Evolutionary conservation across 2,797 vertebrate species (phyloP).

Genomic region (Rhinella marina): DNA sequence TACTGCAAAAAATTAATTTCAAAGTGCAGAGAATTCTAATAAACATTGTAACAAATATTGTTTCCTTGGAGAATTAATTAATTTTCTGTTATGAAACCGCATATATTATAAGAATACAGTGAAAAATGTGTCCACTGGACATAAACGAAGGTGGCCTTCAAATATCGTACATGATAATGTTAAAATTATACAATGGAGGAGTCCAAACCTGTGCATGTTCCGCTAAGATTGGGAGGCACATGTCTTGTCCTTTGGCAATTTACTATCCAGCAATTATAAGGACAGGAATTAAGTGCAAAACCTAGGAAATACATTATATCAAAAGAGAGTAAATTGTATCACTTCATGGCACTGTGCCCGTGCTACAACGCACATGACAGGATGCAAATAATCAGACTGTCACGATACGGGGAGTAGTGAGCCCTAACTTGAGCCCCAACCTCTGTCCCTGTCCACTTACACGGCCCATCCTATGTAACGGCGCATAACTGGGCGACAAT

Average conservation of each 20-base stretch:
- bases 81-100: conserved; percentile 15
- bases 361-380: background rate
- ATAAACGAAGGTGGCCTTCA: background rate
- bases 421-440: too few species aligned
- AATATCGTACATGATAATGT: background rate
- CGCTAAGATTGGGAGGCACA: background rate
- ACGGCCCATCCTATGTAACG: too few species aligned
- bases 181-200: background rate
- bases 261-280: background rate
- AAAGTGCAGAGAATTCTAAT: conserved; percentile 13
- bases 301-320: background rate
- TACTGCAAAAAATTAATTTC: conserved; percentile 18
- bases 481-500: too few species aligned
- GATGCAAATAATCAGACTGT: too few species aligned
- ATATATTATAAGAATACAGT: conserved; percentile 11
- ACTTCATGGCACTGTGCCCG: background rate
- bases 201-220: background rate
- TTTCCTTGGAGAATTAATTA: conserved; percentile 42
- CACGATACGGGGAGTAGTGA: too few species aligned
- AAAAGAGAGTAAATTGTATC: background rate
- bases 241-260: background rate
- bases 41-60: conserved; percentile 16
- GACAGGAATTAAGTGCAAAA: background rate
- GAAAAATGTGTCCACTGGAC: background rate
- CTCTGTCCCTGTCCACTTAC: too few species aligned